phyloP scores from a whole-genome alignment of 1,140 invertebrate species.

The Tenebrio molitor region DNA sequence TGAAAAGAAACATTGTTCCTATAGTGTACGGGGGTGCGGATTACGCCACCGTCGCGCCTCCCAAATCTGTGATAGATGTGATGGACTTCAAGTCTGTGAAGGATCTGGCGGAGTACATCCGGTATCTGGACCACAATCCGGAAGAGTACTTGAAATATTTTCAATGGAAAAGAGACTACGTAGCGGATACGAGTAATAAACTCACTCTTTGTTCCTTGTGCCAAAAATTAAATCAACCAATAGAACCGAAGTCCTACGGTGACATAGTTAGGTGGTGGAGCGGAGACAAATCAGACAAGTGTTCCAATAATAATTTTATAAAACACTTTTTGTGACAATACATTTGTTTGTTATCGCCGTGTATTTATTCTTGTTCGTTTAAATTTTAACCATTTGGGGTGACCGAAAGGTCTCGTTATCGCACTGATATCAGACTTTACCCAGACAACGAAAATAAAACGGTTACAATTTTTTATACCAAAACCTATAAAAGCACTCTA shows the following conservation, averaged over 20 bases:
- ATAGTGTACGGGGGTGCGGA: conserved; percentile 72
- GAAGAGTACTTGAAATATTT: conserved; percentile 69
- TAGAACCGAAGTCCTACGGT: conserved; percentile 58
- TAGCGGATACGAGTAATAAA: conserved; percentile 42
- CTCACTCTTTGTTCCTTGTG: conserved; percentile 63
- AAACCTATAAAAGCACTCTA: no score
- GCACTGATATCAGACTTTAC: no score
- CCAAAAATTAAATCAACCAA: conserved; percentile 59
- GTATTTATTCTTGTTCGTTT: no score
- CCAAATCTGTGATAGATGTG: conserved; percentile 74
- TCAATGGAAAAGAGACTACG: conserved; percentile 69
- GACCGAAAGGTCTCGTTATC: no score
- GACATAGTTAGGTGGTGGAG: conserved; percentile 64
- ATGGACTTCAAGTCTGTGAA: conserved; percentile 68
- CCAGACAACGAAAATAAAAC: no score
- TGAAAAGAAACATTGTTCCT: conserved; percentile 68
- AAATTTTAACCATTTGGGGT: no score
- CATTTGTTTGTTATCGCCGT: background rate
- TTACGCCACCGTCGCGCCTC: conserved; percentile 70
- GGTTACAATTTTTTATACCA: no score
- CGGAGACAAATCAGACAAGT: conserved; percentile 3
- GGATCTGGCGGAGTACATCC: conserved; percentile 70
- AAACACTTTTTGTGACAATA: background rate
- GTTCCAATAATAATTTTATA: background rate
- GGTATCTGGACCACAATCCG: conserved; percentile 66